A percentile compares a stretch with the other conserved stretches of the same genome.
Evolutionary conservation across 2,888 invertebrate genomes (phyloP).

Genomic region (Diaprepes abbreviatus): DNA sequence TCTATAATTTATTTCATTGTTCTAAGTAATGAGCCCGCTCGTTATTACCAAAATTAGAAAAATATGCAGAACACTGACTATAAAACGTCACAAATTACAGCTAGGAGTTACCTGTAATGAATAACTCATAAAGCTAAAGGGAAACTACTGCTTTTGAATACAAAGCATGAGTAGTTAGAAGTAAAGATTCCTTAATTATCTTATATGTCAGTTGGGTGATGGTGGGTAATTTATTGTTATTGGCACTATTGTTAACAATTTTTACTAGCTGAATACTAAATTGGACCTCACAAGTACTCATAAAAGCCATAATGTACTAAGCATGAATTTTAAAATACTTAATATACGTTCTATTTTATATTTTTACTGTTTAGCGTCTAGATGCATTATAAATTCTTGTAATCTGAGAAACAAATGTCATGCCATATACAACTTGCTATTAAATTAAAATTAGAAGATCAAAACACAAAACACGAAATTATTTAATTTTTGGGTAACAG

Average conservation of each 20-base stretch:
- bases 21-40: conserved; percentile 7
- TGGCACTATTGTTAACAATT: conserved; percentile 67
- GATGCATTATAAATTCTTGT: too few relatives aligned
- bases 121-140: conserved; percentile 64
- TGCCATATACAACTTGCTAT: too few relatives aligned
- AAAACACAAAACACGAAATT: too few relatives aligned
- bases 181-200: conserved; percentile 48
- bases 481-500: too few relatives aligned
- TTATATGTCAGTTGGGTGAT: conserved; percentile 55
- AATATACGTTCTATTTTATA: background rate
- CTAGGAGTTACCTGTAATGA: conserved; percentile 54
- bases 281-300: conserved; percentile 62
- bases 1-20: background rate
- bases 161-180: conserved; percentile 50
- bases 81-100: conserved; percentile 46
- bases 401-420: too few relatives aligned
- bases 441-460: too few relatives aligned
- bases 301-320: conserved; percentile 36
- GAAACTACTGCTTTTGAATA: conserved; percentile 60
- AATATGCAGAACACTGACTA: conserved; percentile 34
- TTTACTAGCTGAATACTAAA: conserved; percentile 63
- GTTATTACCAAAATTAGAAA: conserved; percentile 34
- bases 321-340: conserved; percentile 40
- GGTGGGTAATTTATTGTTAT: conserved; percentile 67
- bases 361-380: too few relatives aligned